Conservation (phyloP, 2,113 vertebrate species). For the Prinia subflava region DNA sequence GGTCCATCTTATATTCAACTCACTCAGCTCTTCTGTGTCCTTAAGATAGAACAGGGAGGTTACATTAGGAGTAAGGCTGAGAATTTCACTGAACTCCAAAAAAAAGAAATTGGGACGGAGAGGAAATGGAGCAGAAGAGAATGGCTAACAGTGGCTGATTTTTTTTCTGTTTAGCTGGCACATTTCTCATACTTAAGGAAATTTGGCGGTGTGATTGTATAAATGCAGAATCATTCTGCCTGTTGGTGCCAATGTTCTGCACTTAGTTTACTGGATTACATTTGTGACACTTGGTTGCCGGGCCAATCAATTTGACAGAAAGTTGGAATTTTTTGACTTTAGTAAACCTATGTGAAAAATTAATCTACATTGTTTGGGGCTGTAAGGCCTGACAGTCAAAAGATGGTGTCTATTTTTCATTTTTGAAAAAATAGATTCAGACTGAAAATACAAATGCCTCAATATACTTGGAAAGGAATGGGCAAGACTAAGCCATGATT, state of each 20-base stretch:
- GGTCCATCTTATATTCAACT: neutral
- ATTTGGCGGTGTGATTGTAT: neutral
- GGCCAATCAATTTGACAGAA: neutral
- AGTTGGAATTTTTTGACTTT: neutral
- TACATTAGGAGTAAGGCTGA: neutral
- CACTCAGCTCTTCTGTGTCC: neutral
- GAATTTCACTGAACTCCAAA: neutral
- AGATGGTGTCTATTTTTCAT: neutral
- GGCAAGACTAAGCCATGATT: slow-evolving; percentile 20
- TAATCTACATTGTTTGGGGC: neutral
- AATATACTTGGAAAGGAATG: neutral
- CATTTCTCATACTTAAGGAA: neutral
- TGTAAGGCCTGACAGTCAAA: neutral
- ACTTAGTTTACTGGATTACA: neutral
- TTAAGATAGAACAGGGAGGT: neutral
- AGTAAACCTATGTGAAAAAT: neutral
- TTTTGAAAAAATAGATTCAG: neutral
- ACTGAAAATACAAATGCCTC: neutral
- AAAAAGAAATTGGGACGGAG: neutral
- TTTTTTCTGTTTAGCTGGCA: neutral
- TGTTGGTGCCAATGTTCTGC: neutral
- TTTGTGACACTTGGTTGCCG: neutral
- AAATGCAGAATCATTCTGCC: neutral
- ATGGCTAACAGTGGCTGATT: neutral
- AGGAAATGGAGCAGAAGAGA: neutral